phyloP scores from a whole-genome alignment of 2,888 invertebrate genomes.

The Uloborus plumipes region DNA sequence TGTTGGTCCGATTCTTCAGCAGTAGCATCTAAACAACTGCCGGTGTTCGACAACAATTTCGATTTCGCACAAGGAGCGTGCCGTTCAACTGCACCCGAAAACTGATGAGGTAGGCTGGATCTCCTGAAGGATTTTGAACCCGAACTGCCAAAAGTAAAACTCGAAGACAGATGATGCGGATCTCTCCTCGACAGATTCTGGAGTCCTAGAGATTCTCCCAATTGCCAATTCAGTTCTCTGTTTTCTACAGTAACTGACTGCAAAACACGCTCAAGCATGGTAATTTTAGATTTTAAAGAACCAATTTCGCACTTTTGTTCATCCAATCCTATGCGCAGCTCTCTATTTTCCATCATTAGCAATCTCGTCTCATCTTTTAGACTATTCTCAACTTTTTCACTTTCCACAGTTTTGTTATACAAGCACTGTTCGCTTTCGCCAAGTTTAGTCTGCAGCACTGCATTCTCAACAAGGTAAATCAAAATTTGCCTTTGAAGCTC shows the following conservation, averaged over 20 bases:
- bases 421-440: conserved; percentile 35
- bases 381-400: conserved; percentile 41
- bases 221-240: conserved; percentile 52
- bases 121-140: background rate
- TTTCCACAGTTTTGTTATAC: conserved; percentile 21
- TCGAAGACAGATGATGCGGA: conserved; percentile 24
- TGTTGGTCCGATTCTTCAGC: conserved; percentile 33
- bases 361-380: conserved; percentile 48
- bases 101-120: conserved; percentile 17
- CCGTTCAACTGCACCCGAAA: background rate
- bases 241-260: conserved; percentile 52
- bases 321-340: conserved; percentile 46
- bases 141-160: background rate
- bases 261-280: conserved; percentile 53
- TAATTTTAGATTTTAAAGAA: conserved; percentile 31
- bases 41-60: conserved; percentile 33
- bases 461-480: conserved; percentile 67
- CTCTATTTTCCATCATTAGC: conserved; percentile 56
- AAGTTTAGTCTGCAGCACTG: conserved; percentile 64
- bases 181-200: conserved; percentile 29
- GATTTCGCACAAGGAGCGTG: conserved; percentile 16
- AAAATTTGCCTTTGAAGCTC: conserved; percentile 67
- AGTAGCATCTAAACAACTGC: conserved; percentile 42
- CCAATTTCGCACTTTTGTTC: conserved; percentile 52
- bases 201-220: conserved; percentile 48